phyloP scores from a whole-genome alignment of 2,797 vertebrate species.

The Oreochromis grahami region DNA sequence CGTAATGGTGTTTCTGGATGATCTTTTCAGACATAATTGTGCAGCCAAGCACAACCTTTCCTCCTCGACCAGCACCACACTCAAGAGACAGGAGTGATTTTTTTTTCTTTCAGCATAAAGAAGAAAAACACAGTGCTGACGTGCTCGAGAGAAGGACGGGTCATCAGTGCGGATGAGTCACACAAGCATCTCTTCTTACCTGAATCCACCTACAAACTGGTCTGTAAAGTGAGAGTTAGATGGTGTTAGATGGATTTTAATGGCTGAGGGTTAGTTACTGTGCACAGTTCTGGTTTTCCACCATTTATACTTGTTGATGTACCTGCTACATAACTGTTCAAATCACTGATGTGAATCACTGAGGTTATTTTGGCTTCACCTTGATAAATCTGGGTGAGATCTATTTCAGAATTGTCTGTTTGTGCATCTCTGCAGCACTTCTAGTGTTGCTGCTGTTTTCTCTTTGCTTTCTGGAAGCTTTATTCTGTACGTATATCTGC shows the following conservation, averaged over 20 bases:
- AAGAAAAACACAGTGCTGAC: slow-evolving; percentile 16
- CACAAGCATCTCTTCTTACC: slow-evolving; percentile 58
- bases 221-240: slow-evolving; percentile 66
- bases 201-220: slow-evolving; percentile 63
- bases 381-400: background rate
- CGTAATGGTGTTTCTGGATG: background rate
- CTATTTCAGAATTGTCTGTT: background rate
- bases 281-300: background rate
- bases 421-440: background rate
- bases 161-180: background rate
- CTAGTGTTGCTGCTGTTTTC: background rate
- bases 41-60: slow-evolving; percentile 13
- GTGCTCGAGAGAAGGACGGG: slow-evolving; percentile 14
- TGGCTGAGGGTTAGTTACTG: background rate
- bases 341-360: background rate
- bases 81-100: background rate
- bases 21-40: slow-evolving; percentile 16
- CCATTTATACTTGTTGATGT: background rate
- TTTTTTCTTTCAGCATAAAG: background rate
- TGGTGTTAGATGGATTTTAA: slow-evolving; percentile 38
- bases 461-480: background rate
- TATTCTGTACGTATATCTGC: background rate
- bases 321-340: background rate
- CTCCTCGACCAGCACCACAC: background rate
- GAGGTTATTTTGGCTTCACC: background rate